A percentile compares a stretch with the other conserved stretches of the same genome.
Conservation (phyloP, 2,888 invertebrate species). For the Stratiomys singularior region DNA sequence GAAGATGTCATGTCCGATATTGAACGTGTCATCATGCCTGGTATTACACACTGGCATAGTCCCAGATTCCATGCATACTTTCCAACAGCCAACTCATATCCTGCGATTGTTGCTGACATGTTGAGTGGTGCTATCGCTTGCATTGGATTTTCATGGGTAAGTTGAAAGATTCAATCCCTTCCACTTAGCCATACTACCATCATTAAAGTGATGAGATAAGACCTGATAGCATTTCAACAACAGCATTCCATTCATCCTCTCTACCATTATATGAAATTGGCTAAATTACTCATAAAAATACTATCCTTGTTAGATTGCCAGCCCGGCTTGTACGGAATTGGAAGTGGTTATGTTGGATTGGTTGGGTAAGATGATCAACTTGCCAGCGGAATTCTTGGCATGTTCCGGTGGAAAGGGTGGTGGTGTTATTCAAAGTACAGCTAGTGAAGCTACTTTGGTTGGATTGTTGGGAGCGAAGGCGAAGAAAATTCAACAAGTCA, state of each 20-base stretch:
- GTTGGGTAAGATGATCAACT: conserved; percentile 91
- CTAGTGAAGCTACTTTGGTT: conserved; percentile 93
- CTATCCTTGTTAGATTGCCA: conserved; percentile 76
- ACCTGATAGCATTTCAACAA: too few relatives aligned
- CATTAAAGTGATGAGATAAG: too few relatives aligned
- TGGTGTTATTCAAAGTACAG: conserved; percentile 94
- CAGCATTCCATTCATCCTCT: neutral
- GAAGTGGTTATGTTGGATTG: conserved; percentile 96
- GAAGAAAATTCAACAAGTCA: conserved; percentile 74
- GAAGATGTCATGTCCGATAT: conserved; percentile 91
- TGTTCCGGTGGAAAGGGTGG: conserved; percentile 85
- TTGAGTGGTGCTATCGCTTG: conserved; percentile 94
- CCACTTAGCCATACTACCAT: too few relatives aligned
- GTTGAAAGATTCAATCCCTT: conserved; percentile 57
- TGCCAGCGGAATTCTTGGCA: conserved; percentile 87
- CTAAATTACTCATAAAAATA: neutral
- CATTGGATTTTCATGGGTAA: conserved; percentile 96
- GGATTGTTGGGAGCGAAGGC: conserved; percentile 91
- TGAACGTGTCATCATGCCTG: conserved; percentile 96
- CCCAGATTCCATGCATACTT: conserved; percentile 96
- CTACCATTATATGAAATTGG: neutral
- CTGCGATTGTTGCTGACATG: conserved; percentile 95
- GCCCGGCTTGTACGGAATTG: conserved; percentile 95
- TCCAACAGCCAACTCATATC: conserved; percentile 93
- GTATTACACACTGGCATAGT: conserved; percentile 97